A percentile compares a stretch with the other conserved stretches of the same genome.
Evolutionary conservation across 2,888 invertebrate genomes (phyloP).

Genomic region (Adelognathus sp.): DNA sequence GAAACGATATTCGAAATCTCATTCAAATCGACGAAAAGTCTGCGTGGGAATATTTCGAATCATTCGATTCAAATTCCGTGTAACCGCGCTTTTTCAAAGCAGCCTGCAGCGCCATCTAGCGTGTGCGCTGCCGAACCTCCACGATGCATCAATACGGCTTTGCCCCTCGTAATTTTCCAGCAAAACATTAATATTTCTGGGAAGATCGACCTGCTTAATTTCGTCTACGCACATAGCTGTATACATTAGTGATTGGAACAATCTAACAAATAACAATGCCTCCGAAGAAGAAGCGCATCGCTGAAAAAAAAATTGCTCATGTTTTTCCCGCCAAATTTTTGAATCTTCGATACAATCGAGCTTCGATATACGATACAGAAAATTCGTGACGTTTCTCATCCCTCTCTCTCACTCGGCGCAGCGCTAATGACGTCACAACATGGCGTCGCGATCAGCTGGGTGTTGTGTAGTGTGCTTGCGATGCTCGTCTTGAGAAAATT

Average conservation of each 20-base stretch:
- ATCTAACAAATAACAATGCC: background rate
- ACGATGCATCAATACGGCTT: no score
- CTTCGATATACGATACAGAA: conserved; percentile 28
- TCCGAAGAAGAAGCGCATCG: background rate
- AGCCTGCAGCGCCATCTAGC: no score
- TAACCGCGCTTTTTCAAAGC: no score
- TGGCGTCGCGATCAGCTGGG: conserved; percentile 80
- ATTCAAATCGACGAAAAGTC: conserved; percentile 18
- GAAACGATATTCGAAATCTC: conserved; percentile 36
- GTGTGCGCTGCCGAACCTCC: no score
- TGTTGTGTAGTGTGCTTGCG: conserved; percentile 79
- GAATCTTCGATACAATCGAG: conserved; percentile 30
- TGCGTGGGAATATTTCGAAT: no score
- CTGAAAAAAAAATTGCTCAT: background rate
- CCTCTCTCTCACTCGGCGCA: no score
- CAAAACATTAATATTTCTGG: no score
- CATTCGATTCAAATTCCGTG: conserved; percentile 17
- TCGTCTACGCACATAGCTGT: no score
- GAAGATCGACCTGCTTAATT: no score
- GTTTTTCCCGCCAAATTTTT: background rate
- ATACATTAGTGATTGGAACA: background rate
- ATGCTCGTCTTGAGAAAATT: conserved; percentile 77
- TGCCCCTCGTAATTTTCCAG: no score
- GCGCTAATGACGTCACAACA: conserved; percentile 79
- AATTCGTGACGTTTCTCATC: conserved; percentile 60